Evolutionary conservation across 2,797 vertebrate genomes (phyloP).

Genomic region (Sandelia bainsii): DNA sequence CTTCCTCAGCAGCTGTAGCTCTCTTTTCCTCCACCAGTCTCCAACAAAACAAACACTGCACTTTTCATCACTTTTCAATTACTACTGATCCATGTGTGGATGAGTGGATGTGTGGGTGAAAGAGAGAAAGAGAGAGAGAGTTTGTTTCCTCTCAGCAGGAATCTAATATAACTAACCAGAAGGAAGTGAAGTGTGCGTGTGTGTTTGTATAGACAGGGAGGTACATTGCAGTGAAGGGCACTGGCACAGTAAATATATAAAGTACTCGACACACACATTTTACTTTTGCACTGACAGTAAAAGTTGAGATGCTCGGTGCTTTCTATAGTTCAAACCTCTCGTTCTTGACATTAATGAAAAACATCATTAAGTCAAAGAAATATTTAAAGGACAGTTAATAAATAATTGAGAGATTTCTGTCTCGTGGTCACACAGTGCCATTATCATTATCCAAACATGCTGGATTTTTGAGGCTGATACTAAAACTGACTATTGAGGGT

Average conservation of each 20-base stretch:
- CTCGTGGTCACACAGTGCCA: not conserved
- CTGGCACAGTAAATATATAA: constrained; percentile 42
- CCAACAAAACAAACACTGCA: constrained; percentile 9
- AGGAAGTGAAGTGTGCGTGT: constrained; percentile 22
- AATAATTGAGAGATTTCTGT: not conserved
- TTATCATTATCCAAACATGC: too few relatives aligned
- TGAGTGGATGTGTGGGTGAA: not conserved
- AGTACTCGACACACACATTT: constrained; percentile 1
- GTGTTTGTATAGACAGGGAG: constrained; percentile 14
- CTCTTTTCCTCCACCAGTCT: constrained; percentile 5
- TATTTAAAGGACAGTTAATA: not conserved
- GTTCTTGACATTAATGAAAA: not conserved
- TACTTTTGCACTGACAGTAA: not conserved
- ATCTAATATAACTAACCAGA: constrained; percentile 68
- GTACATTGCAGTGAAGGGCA: constrained; percentile 35
- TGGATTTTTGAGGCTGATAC: too few relatives aligned
- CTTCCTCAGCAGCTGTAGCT: constrained; percentile 30
- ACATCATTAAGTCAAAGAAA: not conserved
- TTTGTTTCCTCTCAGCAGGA: constrained; percentile 52
- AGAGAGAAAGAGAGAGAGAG: not conserved
- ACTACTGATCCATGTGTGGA: not conserved
- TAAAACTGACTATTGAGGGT: too few relatives aligned
- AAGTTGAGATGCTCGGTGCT: not conserved
- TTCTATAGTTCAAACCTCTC: not conserved
- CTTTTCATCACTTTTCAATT: constrained; percentile 24